Evolutionary conservation across 2,888 invertebrate species (phyloP).

Genomic region (Achlya flavicornis): DNA sequence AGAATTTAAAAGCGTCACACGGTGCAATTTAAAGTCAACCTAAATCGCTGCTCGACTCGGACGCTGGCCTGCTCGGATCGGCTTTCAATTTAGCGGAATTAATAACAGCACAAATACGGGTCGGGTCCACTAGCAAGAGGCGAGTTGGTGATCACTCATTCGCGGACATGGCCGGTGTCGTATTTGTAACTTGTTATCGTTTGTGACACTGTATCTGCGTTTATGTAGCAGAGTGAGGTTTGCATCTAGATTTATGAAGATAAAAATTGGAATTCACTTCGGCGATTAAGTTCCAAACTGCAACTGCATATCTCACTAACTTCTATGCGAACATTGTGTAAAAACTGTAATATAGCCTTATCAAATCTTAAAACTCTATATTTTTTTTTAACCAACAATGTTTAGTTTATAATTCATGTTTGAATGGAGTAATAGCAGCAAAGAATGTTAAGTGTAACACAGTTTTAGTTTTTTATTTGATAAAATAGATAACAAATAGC

Average conservation of each 20-base stretch:
- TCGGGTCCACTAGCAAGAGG: constrained; percentile 27
- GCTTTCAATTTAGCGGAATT: constrained; percentile 71
- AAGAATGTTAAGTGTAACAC: neutral
- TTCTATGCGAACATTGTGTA: no score
- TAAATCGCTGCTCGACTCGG: constrained; percentile 40
- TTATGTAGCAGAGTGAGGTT: neutral
- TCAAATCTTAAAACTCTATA: no score
- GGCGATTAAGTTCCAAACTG: neutral
- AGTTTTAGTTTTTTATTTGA: neutral
- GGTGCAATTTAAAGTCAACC: constrained; percentile 43
- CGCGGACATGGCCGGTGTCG: constrained; percentile 25
- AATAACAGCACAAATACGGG: constrained; percentile 60
- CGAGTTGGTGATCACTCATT: constrained; percentile 44
- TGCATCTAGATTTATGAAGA: neutral
- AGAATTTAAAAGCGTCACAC: constrained; percentile 44
- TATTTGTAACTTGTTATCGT: constrained; percentile 6
- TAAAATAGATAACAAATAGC: neutral
- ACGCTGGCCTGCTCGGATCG: constrained; percentile 49
- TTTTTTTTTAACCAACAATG: no score
- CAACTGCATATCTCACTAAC: neutral
- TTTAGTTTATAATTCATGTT: no score
- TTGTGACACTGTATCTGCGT: constrained; percentile 6
- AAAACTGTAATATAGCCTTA: no score
- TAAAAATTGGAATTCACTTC: neutral
- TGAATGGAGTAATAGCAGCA: neutral